A percentile compares a stretch with the other conserved stretches of the same genome.
Conservation (phyloP, 2,888 invertebrate species). For the Drosophila koepferae region DNA sequence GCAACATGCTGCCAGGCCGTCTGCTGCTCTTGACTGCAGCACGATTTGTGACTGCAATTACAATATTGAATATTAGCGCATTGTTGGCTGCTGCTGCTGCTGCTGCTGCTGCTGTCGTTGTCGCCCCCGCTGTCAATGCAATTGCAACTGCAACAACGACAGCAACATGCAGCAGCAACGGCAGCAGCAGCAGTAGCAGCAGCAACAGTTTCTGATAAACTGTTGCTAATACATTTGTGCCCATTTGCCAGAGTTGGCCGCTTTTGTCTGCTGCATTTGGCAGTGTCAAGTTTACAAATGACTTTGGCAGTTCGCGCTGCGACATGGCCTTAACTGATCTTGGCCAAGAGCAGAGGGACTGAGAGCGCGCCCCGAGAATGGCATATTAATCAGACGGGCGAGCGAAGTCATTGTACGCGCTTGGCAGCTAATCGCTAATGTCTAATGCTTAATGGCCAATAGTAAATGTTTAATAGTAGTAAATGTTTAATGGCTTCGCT, state of each 20-base stretch:
- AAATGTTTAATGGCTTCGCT: conserved; percentile 69
- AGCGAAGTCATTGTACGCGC: conserved; percentile 71
- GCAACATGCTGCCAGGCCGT: conserved; percentile 65
- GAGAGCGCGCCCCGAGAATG: conserved; percentile 12
- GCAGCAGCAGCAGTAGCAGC: conserved; percentile 28
- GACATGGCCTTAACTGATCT: conserved; percentile 68
- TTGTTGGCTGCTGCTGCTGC: conserved; percentile 56
- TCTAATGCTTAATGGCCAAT: conserved; percentile 36
- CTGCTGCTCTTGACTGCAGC: conserved; percentile 45
- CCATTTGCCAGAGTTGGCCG: background rate
- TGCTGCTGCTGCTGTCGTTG: conserved; percentile 30
- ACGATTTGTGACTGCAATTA: conserved; percentile 81
- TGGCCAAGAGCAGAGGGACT: conserved; percentile 8
- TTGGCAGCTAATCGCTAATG: conserved; percentile 43
- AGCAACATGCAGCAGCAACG: conserved; percentile 31
- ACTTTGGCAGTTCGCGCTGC: conserved; percentile 59
- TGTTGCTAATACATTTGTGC: conserved; percentile 77
- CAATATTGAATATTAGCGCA: conserved; percentile 82
- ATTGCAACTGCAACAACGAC: conserved; percentile 35
- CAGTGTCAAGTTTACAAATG: conserved; percentile 75
- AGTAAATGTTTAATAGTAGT: conserved; percentile 45
- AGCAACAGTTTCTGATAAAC: conserved; percentile 65
- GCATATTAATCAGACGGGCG: conserved; percentile 65
- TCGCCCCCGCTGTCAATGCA: conserved; percentile 74
- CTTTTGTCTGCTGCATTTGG: conserved; percentile 67